phyloP scores from a whole-genome alignment of 2,888 invertebrate genomes.

The Limenitis camilla region DNA sequence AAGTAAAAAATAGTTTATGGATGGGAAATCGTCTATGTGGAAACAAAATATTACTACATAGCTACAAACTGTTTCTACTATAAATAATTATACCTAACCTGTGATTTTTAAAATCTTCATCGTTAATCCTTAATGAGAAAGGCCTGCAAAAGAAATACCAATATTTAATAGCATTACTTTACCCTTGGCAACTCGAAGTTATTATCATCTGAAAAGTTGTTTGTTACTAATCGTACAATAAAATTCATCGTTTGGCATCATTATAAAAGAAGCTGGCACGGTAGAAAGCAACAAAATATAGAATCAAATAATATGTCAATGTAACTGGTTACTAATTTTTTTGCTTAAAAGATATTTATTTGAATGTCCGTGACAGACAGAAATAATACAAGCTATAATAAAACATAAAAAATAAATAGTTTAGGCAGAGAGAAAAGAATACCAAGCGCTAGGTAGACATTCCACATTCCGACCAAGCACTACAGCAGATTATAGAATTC shows the following conservation, averaged over 20 bases:
- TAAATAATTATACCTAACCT: constrained; percentile 13
- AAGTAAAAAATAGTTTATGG: no score
- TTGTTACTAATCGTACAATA: constrained; percentile 16
- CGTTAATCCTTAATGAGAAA: constrained; percentile 12
- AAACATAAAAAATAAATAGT: not conserved
- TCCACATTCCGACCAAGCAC: no score
- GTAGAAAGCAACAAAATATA: constrained; percentile 40
- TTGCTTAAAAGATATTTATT: constrained; percentile 26
- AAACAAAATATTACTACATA: not conserved
- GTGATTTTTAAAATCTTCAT: constrained; percentile 15
- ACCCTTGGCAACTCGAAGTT: constrained; percentile 54
- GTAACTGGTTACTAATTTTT: constrained; percentile 24
- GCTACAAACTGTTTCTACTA: not conserved
- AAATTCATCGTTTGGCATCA: constrained; percentile 33
- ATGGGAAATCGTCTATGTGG: no score
- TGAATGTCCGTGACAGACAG: not conserved
- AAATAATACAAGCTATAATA: no score
- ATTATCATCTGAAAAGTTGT: constrained; percentile 39
- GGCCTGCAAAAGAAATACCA: constrained; percentile 12
- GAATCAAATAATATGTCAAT: constrained; percentile 47
- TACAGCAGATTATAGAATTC: no score
- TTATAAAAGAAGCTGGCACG: constrained; percentile 28
- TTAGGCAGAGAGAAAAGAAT: not conserved
- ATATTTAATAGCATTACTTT: constrained; percentile 39
- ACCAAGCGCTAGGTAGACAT: no score